Evolutionary conservation across 1,140 invertebrate species (phyloP), one percentile per base, ranked within the genome.

Genomic region (Paracyclopina nana): DNA sequence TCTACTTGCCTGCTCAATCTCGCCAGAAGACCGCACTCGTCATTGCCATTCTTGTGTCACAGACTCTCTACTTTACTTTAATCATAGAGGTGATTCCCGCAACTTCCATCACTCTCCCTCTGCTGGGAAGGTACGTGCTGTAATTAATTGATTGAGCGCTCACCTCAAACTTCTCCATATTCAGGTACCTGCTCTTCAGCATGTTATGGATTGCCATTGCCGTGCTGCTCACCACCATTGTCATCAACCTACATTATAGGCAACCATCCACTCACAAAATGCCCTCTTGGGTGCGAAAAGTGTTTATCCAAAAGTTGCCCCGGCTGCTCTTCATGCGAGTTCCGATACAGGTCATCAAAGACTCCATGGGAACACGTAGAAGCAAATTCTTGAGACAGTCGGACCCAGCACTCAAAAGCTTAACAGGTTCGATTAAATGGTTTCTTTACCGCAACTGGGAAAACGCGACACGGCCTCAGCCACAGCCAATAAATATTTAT

Each of bases 21-120:
- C 91, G 94, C 4, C 94, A 99, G 62, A 97, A 99, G 64, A 87
- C 98, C 53, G 90, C 90, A 0, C 73, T 99, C 1, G 95, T 90
- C 64, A 98, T 99, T 58, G 95, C 90, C 56, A 98, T 99, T 59
- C 73, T 99, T 0, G 75, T 99, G 14, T 98, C 95, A 0, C 82
- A 98, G 62, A 97, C 91, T 11, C 96, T 99, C 77, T 99, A 99
- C 69, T 97, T 99, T 69, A 68, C 99, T 53, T 76, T 99, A 5
- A 85, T 99, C 58, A 92, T 83, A 0, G 86, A 92, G 70, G 94
- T 98, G 57, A 97, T 98, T 66, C 95, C 95, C 0, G 94, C 94
- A 0, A 99, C 94, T 0, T 97, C 91, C 3, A 67, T 98, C 34
- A 91, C 92, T 0, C 70, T 99, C 26, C 94, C 95, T 5, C 68